Evolutionary conservation across 2,888 invertebrate genomes (phyloP).

Genomic region (Pimpla rufipes): DNA sequence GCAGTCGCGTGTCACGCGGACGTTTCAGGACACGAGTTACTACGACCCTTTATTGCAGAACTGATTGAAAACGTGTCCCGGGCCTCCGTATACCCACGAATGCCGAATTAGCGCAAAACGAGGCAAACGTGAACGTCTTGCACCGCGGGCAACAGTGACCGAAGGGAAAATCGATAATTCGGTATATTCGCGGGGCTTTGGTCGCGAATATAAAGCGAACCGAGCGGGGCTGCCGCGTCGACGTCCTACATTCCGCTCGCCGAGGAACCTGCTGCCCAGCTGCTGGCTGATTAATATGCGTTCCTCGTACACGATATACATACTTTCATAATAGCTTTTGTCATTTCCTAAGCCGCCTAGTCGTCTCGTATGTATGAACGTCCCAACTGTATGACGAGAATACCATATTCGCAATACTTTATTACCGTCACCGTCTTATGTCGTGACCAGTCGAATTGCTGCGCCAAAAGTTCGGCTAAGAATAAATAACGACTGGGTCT

Average conservation of each 20-base stretch:
- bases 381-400: conserved; percentile 12
- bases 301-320: conserved; percentile 11
- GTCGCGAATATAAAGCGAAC: conserved; percentile 30
- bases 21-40: neutral
- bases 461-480: neutral
- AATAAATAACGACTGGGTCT: neutral
- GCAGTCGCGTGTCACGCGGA: neutral
- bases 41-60: neutral
- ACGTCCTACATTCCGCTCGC: conserved; percentile 38
- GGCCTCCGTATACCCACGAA: neutral
- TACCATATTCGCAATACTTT: conserved; percentile 16
- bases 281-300: conserved; percentile 43
- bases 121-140: conserved; percentile 34
- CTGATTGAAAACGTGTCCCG: conserved; percentile 3
- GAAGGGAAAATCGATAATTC: conserved; percentile 53
- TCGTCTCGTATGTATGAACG: conserved; percentile 17
- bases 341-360: conserved; percentile 34
- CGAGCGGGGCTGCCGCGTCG: neutral
- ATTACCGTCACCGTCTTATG: neutral
- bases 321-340: conserved; percentile 38
- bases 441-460: neutral
- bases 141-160: conserved; percentile 23
- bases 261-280: conserved; percentile 11
- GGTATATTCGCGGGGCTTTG: conserved; percentile 29
- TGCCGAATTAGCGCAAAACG: neutral